These are phyloP conservation scores for Avahi laniger DNA, from an alignment of 2,797 vertebrate species.

Conservation along the genomic window DNA sequence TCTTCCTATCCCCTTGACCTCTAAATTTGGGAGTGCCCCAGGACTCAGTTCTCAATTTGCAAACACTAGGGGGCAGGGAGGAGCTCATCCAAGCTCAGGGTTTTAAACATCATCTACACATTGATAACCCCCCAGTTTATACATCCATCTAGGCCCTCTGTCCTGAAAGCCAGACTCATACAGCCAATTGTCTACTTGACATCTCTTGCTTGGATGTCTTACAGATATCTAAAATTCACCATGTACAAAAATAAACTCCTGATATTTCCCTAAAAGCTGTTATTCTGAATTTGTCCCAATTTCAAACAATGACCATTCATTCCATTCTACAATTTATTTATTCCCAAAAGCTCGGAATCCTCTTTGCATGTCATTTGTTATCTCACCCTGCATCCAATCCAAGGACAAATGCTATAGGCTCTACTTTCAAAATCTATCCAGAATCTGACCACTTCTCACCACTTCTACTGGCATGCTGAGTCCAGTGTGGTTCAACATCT, in stretches of 20 bases:
- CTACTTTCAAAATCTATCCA: neutral
- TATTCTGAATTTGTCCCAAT: neutral
- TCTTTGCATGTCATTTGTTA: neutral
- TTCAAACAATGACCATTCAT: neutral
- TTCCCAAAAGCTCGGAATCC: neutral
- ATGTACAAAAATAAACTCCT: neutral
- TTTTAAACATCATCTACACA: neutral
- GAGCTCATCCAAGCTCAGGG: neutral
- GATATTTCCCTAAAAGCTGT: neutral
- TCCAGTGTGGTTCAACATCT: neutral
- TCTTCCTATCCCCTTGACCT: neutral
- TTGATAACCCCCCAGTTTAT: neutral
- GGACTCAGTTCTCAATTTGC: neutral
- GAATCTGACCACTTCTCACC: neutral
- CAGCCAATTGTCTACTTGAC: neutral
- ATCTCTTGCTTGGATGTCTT: neutral
- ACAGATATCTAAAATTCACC: neutral
- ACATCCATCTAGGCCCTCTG: neutral
- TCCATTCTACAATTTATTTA: neutral
- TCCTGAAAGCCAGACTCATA: neutral
- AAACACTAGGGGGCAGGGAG: neutral
- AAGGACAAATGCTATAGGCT: neutral
- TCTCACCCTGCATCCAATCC: neutral
- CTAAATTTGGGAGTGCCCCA: neutral
- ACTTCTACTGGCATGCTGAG: neutral